These are phyloP conservation scores for Chrysochloris asiatica DNA, from an alignment of 2,113 vertebrate genomes.

Conservation along the genomic window DNA sequence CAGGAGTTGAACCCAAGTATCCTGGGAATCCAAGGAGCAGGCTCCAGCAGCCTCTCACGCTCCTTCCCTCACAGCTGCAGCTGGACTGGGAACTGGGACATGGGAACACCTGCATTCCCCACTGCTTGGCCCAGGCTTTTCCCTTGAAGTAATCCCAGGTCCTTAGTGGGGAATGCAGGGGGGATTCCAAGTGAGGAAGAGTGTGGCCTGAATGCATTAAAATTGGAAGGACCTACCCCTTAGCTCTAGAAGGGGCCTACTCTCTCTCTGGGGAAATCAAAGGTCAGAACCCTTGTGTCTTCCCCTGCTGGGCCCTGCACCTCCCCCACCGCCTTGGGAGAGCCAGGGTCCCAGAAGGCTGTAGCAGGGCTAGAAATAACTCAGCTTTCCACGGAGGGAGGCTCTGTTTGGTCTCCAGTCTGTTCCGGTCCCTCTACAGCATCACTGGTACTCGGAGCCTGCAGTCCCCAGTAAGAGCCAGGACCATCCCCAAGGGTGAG, in stretches of 20 bases:
- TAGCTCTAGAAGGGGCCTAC: background rate
- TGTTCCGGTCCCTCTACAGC: background rate
- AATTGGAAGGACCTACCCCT: background rate
- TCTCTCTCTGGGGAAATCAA: background rate
- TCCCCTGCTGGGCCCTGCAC: background rate
- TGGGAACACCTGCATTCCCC: background rate
- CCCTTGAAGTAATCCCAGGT: background rate
- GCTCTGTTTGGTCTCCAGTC: conserved; percentile 4
- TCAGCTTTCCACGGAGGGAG: background rate
- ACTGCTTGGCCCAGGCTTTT: background rate
- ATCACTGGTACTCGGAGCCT: background rate
- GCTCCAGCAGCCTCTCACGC: conserved; percentile 51
- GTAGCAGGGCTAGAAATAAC: conserved; percentile 56
- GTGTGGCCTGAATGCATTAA: background rate
- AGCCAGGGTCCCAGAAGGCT: background rate
- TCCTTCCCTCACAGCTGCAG: conserved; percentile 50
- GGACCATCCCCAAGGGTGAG: background rate
- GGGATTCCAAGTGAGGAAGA: background rate
- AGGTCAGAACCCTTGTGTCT: background rate
- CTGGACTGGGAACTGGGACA: conserved; percentile 22
- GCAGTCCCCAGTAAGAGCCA: background rate
- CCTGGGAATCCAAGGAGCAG: conserved; percentile 23
- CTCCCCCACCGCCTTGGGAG: background rate
- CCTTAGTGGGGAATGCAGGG: background rate
- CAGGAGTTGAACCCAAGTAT: background rate